These are phyloP conservation scores for Ceraclea dissimilis DNA, from an alignment of 2,888 invertebrate genomes.

Conservation along the genomic window DNA sequence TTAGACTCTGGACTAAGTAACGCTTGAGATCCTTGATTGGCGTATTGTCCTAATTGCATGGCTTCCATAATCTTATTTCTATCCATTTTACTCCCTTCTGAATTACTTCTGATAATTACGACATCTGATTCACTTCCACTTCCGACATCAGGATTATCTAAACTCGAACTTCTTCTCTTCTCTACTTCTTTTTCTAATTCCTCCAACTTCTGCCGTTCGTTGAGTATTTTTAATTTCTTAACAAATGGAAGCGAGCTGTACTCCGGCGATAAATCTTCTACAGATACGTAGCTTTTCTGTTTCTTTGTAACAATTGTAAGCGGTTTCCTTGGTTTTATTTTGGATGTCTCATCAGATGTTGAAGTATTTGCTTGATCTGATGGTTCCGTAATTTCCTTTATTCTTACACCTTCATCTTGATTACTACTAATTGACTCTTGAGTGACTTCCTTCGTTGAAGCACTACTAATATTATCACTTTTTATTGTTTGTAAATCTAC, in stretches of 20 bases:
- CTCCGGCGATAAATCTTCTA: slow-evolving; percentile 80
- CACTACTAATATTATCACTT: slow-evolving; percentile 10
- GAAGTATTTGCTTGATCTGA: background rate
- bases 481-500: slow-evolving; percentile 14
- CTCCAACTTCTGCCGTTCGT: slow-evolving; percentile 79
- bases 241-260: slow-evolving; percentile 81
- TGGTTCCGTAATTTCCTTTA: slow-evolving; percentile 5
- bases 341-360: slow-evolving; percentile 8
- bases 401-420: slow-evolving; percentile 2
- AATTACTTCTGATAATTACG: slow-evolving; percentile 64
- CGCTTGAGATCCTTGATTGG: slow-evolving; percentile 32
- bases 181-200: slow-evolving; percentile 67
- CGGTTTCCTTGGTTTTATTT: slow-evolving; percentile 6
- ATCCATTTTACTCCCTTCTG: slow-evolving; percentile 74
- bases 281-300: slow-evolving; percentile 68
- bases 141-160: slow-evolving; percentile 60
- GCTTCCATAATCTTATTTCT: slow-evolving; percentile 44
- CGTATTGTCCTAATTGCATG: slow-evolving; percentile 29
- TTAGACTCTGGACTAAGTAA: slow-evolving; percentile 60
- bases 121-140: slow-evolving; percentile 42
- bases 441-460: slow-evolving; percentile 10
- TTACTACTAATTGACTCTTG: slow-evolving; percentile 23
- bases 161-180: slow-evolving; percentile 69
- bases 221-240: slow-evolving; percentile 80
- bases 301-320: slow-evolving; percentile 29